A percentile compares a stretch with the other conserved stretches of the same genome.
Evolutionary conservation across 2,797 vertebrate genomes (phyloP).

Genomic region (Poeciliopsis infans): DNA sequence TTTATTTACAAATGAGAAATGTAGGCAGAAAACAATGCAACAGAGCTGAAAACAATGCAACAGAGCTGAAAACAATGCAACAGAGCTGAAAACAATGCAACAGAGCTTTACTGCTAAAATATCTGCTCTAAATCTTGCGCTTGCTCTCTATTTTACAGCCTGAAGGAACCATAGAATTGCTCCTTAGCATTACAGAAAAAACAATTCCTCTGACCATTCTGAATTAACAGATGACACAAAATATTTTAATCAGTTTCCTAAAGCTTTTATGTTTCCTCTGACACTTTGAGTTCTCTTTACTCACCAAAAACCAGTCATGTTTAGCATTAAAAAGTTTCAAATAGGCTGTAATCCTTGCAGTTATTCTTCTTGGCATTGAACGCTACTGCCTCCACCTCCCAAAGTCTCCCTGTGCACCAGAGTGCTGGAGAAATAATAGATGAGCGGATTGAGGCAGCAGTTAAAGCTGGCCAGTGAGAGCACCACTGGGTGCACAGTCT

Average conservation of each 20-base stretch:
- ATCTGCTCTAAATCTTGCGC: too few species aligned
- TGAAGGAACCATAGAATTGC: background rate
- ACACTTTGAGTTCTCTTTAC: background rate
- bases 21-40: background rate
- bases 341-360: background rate
- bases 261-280: background rate
- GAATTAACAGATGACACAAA: background rate
- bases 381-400: conserved; percentile 41
- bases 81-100: background rate
- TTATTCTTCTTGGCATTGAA: conserved; percentile 32
- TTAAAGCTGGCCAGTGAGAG: conserved; percentile 76
- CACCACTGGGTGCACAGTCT: conserved; percentile 71
- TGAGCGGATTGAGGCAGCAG: conserved; percentile 80
- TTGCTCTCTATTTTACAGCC: background rate
- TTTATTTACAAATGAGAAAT: background rate
- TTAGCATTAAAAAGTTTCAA: background rate
- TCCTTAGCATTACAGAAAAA: too few species aligned
- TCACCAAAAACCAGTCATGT: background rate
- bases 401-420: conserved; percentile 49
- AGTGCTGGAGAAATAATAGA: conserved; percentile 80
- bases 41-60: background rate
- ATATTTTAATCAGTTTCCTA: background rate
- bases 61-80: background rate
- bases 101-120: background rate
- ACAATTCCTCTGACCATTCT: background rate